Conservation (phyloP, 1,140 invertebrate species). For the Philotrypesis tridentata region DNA sequence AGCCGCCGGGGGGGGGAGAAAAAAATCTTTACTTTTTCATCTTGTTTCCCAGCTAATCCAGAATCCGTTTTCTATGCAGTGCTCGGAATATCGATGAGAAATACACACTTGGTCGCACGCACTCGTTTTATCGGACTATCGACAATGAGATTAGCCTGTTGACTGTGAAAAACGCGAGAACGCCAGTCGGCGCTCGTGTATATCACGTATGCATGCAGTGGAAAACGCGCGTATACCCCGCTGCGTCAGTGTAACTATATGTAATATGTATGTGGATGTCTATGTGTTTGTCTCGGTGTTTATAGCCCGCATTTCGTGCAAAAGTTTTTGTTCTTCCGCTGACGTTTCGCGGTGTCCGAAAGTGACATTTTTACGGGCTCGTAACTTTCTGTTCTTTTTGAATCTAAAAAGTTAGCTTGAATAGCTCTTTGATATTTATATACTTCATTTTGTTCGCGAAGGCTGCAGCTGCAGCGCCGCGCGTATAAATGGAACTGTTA, state of each 20-base stretch:
- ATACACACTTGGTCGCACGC: no score
- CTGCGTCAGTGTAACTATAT: neutral
- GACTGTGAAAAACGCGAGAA: neutral
- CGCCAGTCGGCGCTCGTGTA: no score
- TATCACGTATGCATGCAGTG: no score
- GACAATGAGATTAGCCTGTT: neutral
- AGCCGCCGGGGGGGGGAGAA: no score
- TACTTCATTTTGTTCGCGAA: neutral
- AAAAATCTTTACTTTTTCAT: no score
- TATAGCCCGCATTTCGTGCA: neutral
- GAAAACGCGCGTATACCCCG: neutral
- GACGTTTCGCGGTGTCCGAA: constrained; percentile 14
- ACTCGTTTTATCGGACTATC: neutral
- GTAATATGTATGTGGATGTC: no score
- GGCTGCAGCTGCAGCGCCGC: no score
- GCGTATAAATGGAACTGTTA: neutral
- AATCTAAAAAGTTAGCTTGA: constrained; percentile 4
- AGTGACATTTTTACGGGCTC: constrained; percentile 13
- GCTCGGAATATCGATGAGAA: no score
- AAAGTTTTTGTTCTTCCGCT: constrained; percentile 23
- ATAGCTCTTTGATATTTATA: constrained; percentile 13
- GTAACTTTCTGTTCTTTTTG: neutral
- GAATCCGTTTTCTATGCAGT: neutral
- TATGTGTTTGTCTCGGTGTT: neutral
- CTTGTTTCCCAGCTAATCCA: neutral